Evolutionary conservation across 2,888 invertebrate species (phyloP).

Genomic region (Dioctria rufipes): DNA sequence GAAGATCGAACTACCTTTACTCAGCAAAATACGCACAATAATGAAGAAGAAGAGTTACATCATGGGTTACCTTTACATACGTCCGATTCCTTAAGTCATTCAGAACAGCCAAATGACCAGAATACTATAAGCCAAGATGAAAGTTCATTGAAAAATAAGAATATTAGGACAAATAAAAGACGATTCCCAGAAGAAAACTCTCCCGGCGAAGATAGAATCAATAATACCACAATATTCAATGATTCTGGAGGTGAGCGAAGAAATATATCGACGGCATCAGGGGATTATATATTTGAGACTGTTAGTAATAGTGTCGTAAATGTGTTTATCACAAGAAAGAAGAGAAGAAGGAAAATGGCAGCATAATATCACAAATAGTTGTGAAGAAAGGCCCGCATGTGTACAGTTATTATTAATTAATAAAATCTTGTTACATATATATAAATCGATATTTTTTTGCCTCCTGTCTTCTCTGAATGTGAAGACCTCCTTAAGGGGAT

Average conservation of each 20-base stretch:
- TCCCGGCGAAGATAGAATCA: neutral
- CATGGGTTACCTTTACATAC: neutral
- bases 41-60: neutral
- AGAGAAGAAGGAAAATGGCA: conserved; percentile 45
- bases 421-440: neutral
- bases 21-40: too few relatives aligned
- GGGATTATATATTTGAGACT: conserved; percentile 53
- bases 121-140: neutral
- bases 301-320: conserved; percentile 51
- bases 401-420: neutral
- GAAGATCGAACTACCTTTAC: neutral
- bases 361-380: neutral
- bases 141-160: conserved; percentile 5
- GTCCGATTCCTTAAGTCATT: too few relatives aligned
- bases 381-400: too few relatives aligned
- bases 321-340: conserved; percentile 56
- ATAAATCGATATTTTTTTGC: too few relatives aligned
- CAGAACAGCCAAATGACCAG: neutral
- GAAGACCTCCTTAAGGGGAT: too few relatives aligned
- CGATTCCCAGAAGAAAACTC: neutral
- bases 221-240: neutral
- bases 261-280: conserved; percentile 50
- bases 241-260: conserved; percentile 39
- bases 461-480: too few relatives aligned
- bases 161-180: neutral